These are phyloP conservation scores for Drosophila sulfurigaster DNA, from an alignment of 1,140 invertebrate species.

Conservation along the genomic window DNA sequence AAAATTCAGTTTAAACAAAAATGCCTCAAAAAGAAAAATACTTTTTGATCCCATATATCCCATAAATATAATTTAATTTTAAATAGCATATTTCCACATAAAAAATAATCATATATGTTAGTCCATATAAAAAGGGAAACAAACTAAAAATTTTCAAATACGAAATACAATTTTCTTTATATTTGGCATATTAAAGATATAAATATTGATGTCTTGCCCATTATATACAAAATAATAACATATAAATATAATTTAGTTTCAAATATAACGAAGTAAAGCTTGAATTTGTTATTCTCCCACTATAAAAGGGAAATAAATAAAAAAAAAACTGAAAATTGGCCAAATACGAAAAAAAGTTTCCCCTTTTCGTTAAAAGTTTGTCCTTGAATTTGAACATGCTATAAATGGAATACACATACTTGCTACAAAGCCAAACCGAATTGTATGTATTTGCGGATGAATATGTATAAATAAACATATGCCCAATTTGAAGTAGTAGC, in stretches of 20 bases:
- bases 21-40: too few species aligned
- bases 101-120: too few species aligned
- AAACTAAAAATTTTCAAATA: too few species aligned
- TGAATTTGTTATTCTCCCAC: neutral
- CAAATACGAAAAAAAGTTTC: constrained; percentile 2
- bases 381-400: constrained; percentile 35
- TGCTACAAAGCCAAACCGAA: neutral
- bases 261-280: neutral
- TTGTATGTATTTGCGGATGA: neutral
- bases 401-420: constrained; percentile 16
- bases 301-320: neutral
- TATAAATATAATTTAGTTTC: neutral
- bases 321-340: neutral
- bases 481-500: constrained; percentile 21
- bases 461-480: constrained; percentile 27
- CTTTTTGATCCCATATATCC: too few species aligned
- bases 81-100: too few species aligned
- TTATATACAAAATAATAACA: neutral
- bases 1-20: too few species aligned
- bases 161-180: too few species aligned
- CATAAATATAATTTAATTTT: too few species aligned
- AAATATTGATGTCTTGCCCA: too few species aligned
- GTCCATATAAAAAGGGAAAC: too few species aligned
- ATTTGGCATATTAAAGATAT: too few species aligned
- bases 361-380: constrained; percentile 19